Base-by-base conservation (phyloP, 2,888 invertebrate species). In the Petrolisthes cinctipes region DNA sequence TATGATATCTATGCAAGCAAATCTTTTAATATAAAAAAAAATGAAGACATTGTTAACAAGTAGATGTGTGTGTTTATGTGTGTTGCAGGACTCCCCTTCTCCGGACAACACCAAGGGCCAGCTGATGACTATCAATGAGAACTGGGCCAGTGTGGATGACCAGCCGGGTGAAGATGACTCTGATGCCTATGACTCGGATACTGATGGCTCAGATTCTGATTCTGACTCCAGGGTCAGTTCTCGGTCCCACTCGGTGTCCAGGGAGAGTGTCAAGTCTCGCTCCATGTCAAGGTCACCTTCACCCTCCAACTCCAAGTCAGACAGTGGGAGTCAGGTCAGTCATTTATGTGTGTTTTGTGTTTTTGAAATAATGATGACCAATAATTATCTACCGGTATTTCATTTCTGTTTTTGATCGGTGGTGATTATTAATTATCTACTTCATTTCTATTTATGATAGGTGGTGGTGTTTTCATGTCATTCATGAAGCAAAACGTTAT, bases 71-170 rank as follows among this genome's bases (percentile, higher is more conserved):
- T n/a, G 53, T 6, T 20, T 5, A 9, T 56, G 56, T 81, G 17
- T 53, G 1, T 73, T 37, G 14, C 83, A 90, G 90, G 90, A 90
- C 79, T 90, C 90, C 37, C 90, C 90, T 6, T 89, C 89, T 66
- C 89, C 90, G 4, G 89, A 89, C 23, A 88, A 83, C 53, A 88
- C 86, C 17, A 56, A 76, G 37, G 86, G 75, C n/a, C 91, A 91
- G 71, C 89, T 91, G 61, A 86, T 91, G 23, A 91, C 91, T 79
- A 91, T 91, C 51, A 89, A 91, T 56, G 90, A 90, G 82, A 91
- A 91, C 79, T 91, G 91, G 91, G 91, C 91, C 83, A 88, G 88
- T 57, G 73, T 85, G 37, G 88, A 88, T 54, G 90, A 90, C 73
- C 86, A 90, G 23, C 85, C 82, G 68, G 89, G 78, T n/a, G 89